Evolutionary conservation across 1,140 invertebrate species (phyloP).

Genomic region (Amyelois transitella): DNA sequence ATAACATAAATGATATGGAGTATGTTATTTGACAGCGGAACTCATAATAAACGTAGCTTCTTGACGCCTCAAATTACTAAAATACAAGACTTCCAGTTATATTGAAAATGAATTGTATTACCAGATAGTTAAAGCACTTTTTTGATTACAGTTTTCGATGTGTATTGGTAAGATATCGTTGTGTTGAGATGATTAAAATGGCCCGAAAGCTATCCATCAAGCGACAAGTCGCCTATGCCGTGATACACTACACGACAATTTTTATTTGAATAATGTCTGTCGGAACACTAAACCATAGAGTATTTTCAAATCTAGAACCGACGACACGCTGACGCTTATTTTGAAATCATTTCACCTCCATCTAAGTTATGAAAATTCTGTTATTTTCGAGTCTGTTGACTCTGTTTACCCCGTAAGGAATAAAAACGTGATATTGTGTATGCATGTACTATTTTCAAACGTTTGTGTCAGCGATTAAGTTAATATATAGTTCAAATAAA

Average conservation of each 20-base stretch:
- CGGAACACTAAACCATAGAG: not conserved
- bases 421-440: too few relatives aligned
- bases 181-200: slow-evolving; percentile 52
- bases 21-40: slow-evolving; percentile 26
- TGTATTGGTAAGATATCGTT: slow-evolving; percentile 1
- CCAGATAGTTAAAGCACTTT: slow-evolving; percentile 4
- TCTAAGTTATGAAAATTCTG: too few relatives aligned
- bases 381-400: too few relatives aligned
- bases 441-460: too few relatives aligned
- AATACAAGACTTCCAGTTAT: not conserved
- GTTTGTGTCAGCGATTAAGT: too few relatives aligned
- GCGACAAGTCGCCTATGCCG: slow-evolving; percentile 39
- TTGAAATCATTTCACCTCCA: too few relatives aligned
- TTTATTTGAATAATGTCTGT: slow-evolving; percentile 56
- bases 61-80: not conserved
- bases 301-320: too few relatives aligned
- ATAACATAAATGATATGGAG: slow-evolving; percentile 15
- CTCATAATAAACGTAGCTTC: slow-evolving; percentile 18
- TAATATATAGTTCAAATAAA: too few relatives aligned
- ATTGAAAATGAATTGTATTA: not conserved
- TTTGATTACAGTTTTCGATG: slow-evolving; percentile 8
- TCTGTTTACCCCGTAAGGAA: too few relatives aligned
- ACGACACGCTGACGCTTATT: too few relatives aligned
- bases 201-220: slow-evolving; percentile 57
- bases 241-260: slow-evolving; percentile 39